Evolutionary conservation across 1,140 invertebrate genomes (phyloP).

Genomic region (Drosophila pandora): DNA sequence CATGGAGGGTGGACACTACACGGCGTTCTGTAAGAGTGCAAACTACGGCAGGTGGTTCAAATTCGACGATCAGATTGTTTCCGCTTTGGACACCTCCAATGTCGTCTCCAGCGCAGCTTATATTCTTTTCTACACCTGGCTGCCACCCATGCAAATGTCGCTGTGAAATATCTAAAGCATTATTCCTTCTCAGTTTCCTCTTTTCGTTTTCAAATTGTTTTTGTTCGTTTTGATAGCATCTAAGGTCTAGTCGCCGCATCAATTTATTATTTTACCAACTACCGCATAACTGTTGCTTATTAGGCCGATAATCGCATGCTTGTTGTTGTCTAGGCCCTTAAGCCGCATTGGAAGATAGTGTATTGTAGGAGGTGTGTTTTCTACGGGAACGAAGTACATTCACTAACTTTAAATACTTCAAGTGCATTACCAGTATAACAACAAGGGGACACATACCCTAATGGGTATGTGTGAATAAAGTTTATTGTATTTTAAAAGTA

Average conservation of each 20-base stretch:
- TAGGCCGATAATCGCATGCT: slow-evolving; percentile 42
- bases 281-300: slow-evolving; percentile 52
- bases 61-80: slow-evolving; percentile 94
- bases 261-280: slow-evolving; percentile 33
- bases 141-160: slow-evolving; percentile 54
- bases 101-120: slow-evolving; percentile 91
- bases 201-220: slow-evolving; percentile 19
- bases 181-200: not conserved
- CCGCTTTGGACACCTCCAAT: slow-evolving; percentile 87
- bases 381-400: slow-evolving; percentile 11
- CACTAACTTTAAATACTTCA: slow-evolving; percentile 39
- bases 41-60: slow-evolving; percentile 91
- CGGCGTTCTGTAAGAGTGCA: slow-evolving; percentile 87
- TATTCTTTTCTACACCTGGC: slow-evolving; percentile 90
- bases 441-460: slow-evolving; percentile 2
- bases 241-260: slow-evolving; percentile 57
- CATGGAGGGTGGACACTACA: slow-evolving; percentile 96
- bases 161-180: slow-evolving; percentile 27
- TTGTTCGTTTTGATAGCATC: slow-evolving; percentile 22
- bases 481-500: slow-evolving; percentile 66
- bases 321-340: slow-evolving; percentile 51
- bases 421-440: slow-evolving; percentile 57
- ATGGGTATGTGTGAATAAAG: slow-evolving; percentile 30
- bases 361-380: slow-evolving; percentile 22
- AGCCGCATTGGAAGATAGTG: slow-evolving; percentile 9